Percentiles rank a stretch among this genome's conserved stretches.
phyloP scores from a whole-genome alignment of 2,797 vertebrate species.

The Stomatorhinus walkeri region DNA sequence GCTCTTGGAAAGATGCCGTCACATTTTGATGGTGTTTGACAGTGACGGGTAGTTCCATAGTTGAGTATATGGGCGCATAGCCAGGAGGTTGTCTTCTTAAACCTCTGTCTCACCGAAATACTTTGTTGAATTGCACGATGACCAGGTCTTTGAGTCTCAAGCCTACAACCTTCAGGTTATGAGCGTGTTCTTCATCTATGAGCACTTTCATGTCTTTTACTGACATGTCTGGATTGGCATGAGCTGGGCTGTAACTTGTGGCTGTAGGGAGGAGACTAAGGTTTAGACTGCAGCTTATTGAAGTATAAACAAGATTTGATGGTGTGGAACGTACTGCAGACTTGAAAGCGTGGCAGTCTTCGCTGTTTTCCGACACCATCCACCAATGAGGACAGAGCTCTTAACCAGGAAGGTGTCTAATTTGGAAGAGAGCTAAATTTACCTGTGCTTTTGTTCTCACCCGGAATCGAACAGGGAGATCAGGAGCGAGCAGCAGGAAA shows the following conservation, averaged over 20 bases:
- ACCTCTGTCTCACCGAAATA: neutral
- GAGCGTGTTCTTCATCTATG: neutral
- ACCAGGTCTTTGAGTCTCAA: neutral
- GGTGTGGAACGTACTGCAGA: neutral
- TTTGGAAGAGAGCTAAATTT: neutral
- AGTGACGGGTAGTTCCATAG: neutral
- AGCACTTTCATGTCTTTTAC: neutral
- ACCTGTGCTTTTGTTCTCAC: neutral
- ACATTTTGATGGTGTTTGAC: neutral
- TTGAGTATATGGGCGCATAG: neutral
- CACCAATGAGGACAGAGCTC: neutral
- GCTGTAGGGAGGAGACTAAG: neutral
- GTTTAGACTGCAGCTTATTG: neutral
- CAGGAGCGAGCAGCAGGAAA: neutral
- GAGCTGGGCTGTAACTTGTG: neutral
- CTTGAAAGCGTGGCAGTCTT: neutral
- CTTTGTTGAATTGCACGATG: neutral
- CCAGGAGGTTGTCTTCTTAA: neutral
- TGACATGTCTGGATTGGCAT: neutral
- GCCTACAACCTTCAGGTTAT: neutral
- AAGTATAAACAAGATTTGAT: neutral
- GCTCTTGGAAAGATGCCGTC: neutral
- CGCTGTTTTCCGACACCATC: neutral
- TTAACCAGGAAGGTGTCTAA: neutral
- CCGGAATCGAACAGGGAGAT: neutral